Evolutionary conservation across 2,797 vertebrate genomes (phyloP).

Genomic region (Alauda arvensis): DNA sequence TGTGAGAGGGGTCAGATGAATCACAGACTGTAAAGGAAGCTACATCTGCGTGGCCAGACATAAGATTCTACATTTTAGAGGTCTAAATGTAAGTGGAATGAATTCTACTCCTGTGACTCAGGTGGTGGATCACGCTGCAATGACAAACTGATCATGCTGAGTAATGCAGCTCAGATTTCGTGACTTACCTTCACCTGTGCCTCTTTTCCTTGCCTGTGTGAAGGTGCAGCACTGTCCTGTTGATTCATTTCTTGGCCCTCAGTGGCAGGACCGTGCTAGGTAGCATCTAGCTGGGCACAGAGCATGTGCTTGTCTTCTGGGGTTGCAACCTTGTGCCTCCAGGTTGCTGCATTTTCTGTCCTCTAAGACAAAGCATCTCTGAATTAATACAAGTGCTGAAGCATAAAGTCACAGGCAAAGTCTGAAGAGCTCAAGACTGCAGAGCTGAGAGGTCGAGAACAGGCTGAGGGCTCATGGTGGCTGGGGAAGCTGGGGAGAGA

Average conservation of each 20-base stretch:
- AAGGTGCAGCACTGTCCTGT: neutral
- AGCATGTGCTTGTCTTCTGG: neutral
- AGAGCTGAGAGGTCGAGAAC: neutral
- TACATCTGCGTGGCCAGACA: neutral
- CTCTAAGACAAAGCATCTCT: neutral
- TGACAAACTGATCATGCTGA: neutral
- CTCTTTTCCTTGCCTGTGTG: neutral
- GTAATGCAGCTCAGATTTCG: neutral
- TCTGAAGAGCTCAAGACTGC: neutral
- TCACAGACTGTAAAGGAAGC: slow-evolving; percentile 26
- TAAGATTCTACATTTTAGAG: neutral
- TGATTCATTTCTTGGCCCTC: neutral
- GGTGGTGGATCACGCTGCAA: neutral
- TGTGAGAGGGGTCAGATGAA: slow-evolving; percentile 31
- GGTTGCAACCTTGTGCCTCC: neutral
- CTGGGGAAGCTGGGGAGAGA: neutral
- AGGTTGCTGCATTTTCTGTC: neutral
- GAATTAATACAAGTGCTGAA: neutral
- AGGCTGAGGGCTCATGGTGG: neutral
- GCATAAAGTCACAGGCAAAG: neutral
- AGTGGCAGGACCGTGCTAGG: neutral
- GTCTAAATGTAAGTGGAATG: slow-evolving; percentile 1
- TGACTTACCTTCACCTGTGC: neutral
- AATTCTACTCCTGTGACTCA: slow-evolving; percentile 27
- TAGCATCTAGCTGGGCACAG: neutral